Base-by-base conservation (phyloP, 1,140 invertebrate genomes). In the Pachypeltis micranthus region DNA sequence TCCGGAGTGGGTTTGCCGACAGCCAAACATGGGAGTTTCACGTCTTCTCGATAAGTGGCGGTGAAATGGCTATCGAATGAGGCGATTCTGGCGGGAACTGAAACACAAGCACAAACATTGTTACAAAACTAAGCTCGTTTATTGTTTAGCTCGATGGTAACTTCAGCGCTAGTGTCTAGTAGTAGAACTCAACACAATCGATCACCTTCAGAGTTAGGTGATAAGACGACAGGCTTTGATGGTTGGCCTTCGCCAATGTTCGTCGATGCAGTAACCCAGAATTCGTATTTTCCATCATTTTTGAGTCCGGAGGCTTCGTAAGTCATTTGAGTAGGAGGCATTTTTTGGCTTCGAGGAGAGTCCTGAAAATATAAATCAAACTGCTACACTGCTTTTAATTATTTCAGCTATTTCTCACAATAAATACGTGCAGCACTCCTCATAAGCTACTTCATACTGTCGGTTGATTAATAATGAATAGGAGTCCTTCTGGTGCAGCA, bases 231-330 rank as follows among this genome's bases (percentile, higher is more conserved):
- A 59, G 87, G 86, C 69, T 90, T 88, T 25, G 90, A 93, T 44
- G 86, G 81, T 76, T 91, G 87, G 39, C 92, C 91, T 82, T 95
- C 92, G 3, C 92, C 92, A 70, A 94, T 93, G 63, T 88, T 87
- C 0, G 92, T 96, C 54, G 89, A 91, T 39, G 91, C 91, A 14
- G 91, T 94, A 0, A 96, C 91, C 91, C 91, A 95, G 75, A 96
- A 94, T 73, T 94, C 90, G 70, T 94, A 94, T 62, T 87, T 84
- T 56, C 82, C 79, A 68, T 86, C 86, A 68, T 87, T 83, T 68
- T 87, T 87, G 67, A 95, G 74, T 67, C 88, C 87, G 54, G 85
- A 86, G 10, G 91, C 88, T 73, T 93, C 92, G 71, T 85, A 90
- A 71, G 83, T 89, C 71, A 88, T 77, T 81, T 80, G 78, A 63